Base-by-base conservation (phyloP, 2,888 invertebrate species). In the Parnassius mnemosyne region DNA sequence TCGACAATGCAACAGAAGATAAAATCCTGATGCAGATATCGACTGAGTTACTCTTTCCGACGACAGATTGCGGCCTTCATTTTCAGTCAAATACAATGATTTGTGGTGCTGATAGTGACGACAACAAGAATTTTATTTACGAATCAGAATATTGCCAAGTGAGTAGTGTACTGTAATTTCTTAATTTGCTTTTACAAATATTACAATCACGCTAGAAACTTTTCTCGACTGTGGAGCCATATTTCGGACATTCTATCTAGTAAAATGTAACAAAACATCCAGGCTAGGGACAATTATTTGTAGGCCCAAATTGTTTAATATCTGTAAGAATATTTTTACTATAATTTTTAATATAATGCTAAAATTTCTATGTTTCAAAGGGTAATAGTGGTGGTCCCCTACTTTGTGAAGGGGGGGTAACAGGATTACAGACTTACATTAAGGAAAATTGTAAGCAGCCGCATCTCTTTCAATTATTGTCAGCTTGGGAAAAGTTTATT, bases 321-420 rank as follows among this genome's bases (percentile, higher is more conserved):
- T 34, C 3, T 34, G 34, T 34, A 34, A 34, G 34, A 34, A 7
- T 7, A 34, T 34, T 34, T 34, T 34, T 34, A 7, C 34, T 5
- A 7, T 34, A 47, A 20, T 9, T 56, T 43, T 43, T 43, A 43
- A 43, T 11, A 11, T 43, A 43, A 43, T 43, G 10, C 43, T 11
- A 43, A 43, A 43, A 43, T 10, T 11, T 43, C 43, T 11, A 10
- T 49, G 50, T 47, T 59, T 68, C 68, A 20, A n/a, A 91, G 91
- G 86, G 86, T 49, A 89, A 87, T 69, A 78, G 83, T 44, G 91
- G 91, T 41, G 89, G 89, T 9, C 89, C 91, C 10, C 77, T 91
- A 0, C 70, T 91, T 47, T 90, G 90, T 68, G 83, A 83, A 25
- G 72, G 71, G 34, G 76, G 84, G 57, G 76, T 89, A 9, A 68